Base-by-base conservation (phyloP, 64 coral and sea anemone species). In the Acropora yongei region DNA sequence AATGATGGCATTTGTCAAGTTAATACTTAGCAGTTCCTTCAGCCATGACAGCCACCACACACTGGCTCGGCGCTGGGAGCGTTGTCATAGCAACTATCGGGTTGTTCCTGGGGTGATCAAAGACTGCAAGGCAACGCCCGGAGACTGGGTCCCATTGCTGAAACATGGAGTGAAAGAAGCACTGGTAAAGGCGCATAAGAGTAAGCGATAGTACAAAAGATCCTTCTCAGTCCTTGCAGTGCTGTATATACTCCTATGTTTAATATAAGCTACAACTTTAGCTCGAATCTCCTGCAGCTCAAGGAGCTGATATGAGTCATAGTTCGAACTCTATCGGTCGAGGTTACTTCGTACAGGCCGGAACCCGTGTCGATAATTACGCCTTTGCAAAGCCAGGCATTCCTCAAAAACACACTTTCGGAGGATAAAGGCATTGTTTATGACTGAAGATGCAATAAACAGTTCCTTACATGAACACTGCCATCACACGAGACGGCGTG, bases 401-500 rank as follows among this genome's bases (percentile, higher is more conserved):
- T 55, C 10, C 10, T 55, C 51, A 55, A 55, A 55, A 55, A 55
- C 1, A 55, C 5, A 55, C 51, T 55, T 55, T 55, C 10, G 51
- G 51, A 55, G 10, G 0, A 10, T 7, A 55, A 55, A 55, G 51
- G 5, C 6, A 55, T 55, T 1, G 6, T 7, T 55, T 55, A 55
- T 55, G 10, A 63, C 16, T 63, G 8, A 11, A 14, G 67, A 82
- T 55, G 10, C 60, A 78, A n/a, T 66, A 4, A 72, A 17, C 16
- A 1, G 44, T 3, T 30, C 82, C 94, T 93, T 78, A 98, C 97
- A 66, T 98, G 97, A 76, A 98, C 79, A 30, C 69, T 89, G 6
- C 97, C 97, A 89, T 98, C 97, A 69, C 97, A 98, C 14, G 97
- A 98, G 3, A 88, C 94, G 2, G 91, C 94, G 41, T 98, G 97